phyloP scores from a whole-genome alignment of 2,113 vertebrate genomes.

The Smithornis capensis region DNA sequence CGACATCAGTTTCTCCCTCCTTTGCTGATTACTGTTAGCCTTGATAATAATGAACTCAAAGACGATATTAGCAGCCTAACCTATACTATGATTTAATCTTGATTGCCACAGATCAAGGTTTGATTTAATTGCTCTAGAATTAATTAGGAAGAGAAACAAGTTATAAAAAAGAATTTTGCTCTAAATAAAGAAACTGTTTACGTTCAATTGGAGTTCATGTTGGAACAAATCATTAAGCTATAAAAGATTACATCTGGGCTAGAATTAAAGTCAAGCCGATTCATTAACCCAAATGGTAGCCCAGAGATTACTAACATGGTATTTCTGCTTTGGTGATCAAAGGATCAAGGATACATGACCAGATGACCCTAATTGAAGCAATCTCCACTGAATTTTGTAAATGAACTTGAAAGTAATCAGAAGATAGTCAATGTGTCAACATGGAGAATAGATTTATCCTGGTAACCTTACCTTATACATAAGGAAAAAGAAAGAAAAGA shows the following conservation, averaged over 20 bases:
- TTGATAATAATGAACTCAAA: slow-evolving; percentile 70
- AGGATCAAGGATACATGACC: slow-evolving; percentile 61
- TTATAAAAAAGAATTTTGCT: slow-evolving; percentile 66
- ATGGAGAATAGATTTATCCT: slow-evolving; percentile 7
- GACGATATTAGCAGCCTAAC: slow-evolving; percentile 62
- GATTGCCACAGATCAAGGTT: slow-evolving; percentile 68
- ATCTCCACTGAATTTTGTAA: slow-evolving; percentile 39
- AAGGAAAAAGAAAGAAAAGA: slow-evolving; percentile 2
- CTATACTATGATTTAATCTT: slow-evolving; percentile 58
- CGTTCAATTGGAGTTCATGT: slow-evolving; percentile 59
- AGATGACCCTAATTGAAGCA: slow-evolving; percentile 72
- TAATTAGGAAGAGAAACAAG: slow-evolving; percentile 73
- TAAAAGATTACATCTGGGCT: slow-evolving; percentile 73
- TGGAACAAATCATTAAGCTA: slow-evolving; percentile 71
- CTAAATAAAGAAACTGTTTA: slow-evolving; percentile 68
- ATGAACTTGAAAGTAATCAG: slow-evolving; percentile 31
- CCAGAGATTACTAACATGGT: slow-evolving; percentile 64
- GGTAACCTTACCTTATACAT: not conserved
- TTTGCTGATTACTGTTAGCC: slow-evolving; percentile 68
- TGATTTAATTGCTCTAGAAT: slow-evolving; percentile 71
- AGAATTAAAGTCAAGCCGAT: slow-evolving; percentile 75
- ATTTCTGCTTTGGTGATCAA: slow-evolving; percentile 56
- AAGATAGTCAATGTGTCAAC: not conserved
- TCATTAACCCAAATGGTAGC: slow-evolving; percentile 72
- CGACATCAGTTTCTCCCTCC: slow-evolving; percentile 61